Evolutionary conservation across 1,140 invertebrate genomes (phyloP), one percentile per base, ranked within the genome.

Genomic region (Drosophila tristis): DNA sequence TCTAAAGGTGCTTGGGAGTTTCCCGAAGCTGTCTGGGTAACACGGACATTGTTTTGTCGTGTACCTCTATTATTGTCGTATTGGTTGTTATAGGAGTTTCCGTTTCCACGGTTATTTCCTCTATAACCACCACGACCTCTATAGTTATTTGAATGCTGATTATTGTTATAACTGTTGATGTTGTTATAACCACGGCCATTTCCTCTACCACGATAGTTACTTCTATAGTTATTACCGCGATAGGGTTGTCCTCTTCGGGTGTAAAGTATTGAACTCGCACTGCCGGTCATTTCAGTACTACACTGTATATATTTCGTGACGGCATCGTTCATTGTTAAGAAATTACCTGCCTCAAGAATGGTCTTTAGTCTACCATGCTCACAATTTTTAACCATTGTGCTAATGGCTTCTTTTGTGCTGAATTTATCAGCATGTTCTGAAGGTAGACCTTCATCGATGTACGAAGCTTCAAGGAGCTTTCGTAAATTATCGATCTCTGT

Each of bases 401-500:
- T 16, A 16, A 16, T 16, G 16, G 16, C 16, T 16, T 16, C 16
- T 16, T 16, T 16, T 0, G 0, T 16, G 16, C 1, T 16, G 16
- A 16, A 16, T 15, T 49, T 48, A 23, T 48, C 11, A 48, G 48
- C 23, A 13, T 49, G 48, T n/a, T 54, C 16, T 11, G 51, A n/a
- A 5, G 51, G 23, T 23, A 54, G 16, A 9, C 20, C 35, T 23
- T 42, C 35, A 55, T 55, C 53, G n/a, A 43, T 55, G 4, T 55
- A 55, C 6, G 20, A 55, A 8, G 15, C n/a, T 45, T 45, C 15
- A 7, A 45, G 15, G 5, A 45, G n/a, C 15, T 45, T 45, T 45
- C 15, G 20, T 7, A 16, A 8, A 4, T 45, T 1, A 15, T 45
- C 44, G 15, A 45, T 45, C 20, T 45, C 44, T 5, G 2, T 20